Base-by-base conservation (phyloP, 2,888 invertebrate species). In the Monopis laevigella region DNA sequence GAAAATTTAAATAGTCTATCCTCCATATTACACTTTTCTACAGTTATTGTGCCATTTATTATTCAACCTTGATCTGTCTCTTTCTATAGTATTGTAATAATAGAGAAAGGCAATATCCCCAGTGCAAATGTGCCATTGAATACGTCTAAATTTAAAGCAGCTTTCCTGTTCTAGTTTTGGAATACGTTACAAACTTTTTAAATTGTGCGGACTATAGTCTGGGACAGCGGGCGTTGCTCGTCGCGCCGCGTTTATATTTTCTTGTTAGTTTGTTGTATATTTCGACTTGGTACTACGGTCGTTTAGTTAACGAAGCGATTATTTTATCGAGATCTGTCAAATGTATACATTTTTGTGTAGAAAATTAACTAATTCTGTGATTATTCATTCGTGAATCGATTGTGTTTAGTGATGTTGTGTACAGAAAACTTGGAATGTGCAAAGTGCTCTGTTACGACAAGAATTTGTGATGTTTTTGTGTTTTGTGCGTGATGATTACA, bases 241-340 rank as follows among this genome's bases (percentile, higher is more conserved):
- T 50, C 44, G 52, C 54, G 52, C 51, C 49, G 39, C 28, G 27
- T 28, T 27, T 40, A 17, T 29, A 27, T 40, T 29, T 30, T 30
- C 17, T 13, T 12, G 12, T 11, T 19, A 29, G 29, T 40, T 40
- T 17, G 19, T 40, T 30, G 30, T 11, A 28, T 19, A 30, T 30
- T 40, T 40, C 21, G 18, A 8, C 16, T 32, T 13, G 32, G 10
- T 32, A 17, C n/a, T 32, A 32, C 32, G 32, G 8, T 32, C 17
- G 8, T 32, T 11, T 7, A 17, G 13, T 10, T 4, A 10, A 32
- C 17, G 32, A 14, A 62, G 65, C 63, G 58, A 60, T 11, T 21
- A 56, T 56, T 50, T 49, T 59, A 53, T 65, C 66, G 65, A 68
- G 65, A 69, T 64, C 71, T 73, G 73, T 72, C 71, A 73, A 65